Evolutionary conservation across 1,140 invertebrate genomes (phyloP).

Genomic region (Lepeophtheirus salmonis): DNA sequence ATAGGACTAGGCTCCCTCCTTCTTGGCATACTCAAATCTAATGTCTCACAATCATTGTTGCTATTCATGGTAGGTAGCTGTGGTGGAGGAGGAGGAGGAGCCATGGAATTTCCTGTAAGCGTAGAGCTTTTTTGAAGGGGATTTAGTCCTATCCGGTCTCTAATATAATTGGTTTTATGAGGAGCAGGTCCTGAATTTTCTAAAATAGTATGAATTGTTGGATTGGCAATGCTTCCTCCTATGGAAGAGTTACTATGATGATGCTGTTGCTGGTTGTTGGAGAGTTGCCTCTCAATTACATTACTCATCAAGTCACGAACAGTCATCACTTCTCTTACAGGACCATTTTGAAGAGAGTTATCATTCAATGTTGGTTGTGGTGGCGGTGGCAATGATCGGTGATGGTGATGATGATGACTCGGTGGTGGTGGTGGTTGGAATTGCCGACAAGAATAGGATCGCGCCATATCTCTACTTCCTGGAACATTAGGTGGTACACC

Average conservation of each 20-base stretch:
- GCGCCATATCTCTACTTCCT: no score
- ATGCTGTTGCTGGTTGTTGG: neutral
- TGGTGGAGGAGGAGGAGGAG: conserved; percentile 3
- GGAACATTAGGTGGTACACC: no score
- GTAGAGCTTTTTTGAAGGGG: neutral
- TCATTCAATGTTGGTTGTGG: neutral
- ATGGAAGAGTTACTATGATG: neutral
- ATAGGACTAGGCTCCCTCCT: neutral
- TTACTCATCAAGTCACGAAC: conserved; percentile 12
- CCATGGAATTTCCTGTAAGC: conserved; percentile 4
- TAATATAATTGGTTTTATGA: neutral
- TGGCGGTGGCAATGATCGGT: neutral
- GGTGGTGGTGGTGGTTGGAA: neutral
- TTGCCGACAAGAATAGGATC: neutral
- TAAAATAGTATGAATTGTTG: conserved; percentile 11
- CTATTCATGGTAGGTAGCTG: neutral
- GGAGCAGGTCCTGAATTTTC: neutral
- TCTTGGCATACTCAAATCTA: conserved; percentile 13
- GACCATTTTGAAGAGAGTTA: neutral
- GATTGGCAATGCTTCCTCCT: neutral
- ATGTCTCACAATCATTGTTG: conserved; percentile 8
- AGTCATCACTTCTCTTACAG: conserved; percentile 2
- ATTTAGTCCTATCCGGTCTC: neutral
- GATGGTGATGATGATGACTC: no score
- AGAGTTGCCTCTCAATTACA: conserved; percentile 3